phyloP scores from a whole-genome alignment of 2,113 vertebrate species.

The Callorhinus ursinus region DNA sequence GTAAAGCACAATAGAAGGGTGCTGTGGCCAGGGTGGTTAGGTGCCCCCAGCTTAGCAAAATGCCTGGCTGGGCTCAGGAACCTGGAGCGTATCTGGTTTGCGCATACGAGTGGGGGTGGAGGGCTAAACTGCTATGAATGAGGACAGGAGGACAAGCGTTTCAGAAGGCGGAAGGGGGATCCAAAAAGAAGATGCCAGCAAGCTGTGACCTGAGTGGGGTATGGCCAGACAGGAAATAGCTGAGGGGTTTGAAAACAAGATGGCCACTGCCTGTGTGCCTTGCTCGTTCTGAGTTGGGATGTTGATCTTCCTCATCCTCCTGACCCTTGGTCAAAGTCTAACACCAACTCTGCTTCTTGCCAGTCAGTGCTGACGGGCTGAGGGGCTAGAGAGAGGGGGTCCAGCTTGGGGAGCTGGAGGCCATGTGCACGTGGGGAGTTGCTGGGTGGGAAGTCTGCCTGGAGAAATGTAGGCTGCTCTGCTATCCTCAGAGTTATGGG shows the following conservation, averaged over 20 bases:
- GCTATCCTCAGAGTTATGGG: neutral
- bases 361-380: neutral
- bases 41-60: neutral
- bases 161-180: neutral
- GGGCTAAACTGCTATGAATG: neutral
- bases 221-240: neutral
- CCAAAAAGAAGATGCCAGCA: neutral
- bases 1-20: neutral
- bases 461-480: neutral
- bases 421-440: neutral
- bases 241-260: neutral
- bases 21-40: neutral
- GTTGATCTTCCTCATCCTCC: neutral
- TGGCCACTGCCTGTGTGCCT: fast-evolving
- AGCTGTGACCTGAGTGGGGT: neutral
- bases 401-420: neutral
- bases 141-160: neutral
- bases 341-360: neutral
- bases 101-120: neutral
- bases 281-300: neutral
- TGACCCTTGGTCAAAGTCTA: neutral
- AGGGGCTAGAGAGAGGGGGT: neutral
- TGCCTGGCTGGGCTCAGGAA: neutral
- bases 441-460: neutral
- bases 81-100: neutral